These are phyloP conservation scores for Phytoseiulus persimilis DNA, from an alignment of 2,888 invertebrate genomes.

Conservation along the genomic window DNA sequence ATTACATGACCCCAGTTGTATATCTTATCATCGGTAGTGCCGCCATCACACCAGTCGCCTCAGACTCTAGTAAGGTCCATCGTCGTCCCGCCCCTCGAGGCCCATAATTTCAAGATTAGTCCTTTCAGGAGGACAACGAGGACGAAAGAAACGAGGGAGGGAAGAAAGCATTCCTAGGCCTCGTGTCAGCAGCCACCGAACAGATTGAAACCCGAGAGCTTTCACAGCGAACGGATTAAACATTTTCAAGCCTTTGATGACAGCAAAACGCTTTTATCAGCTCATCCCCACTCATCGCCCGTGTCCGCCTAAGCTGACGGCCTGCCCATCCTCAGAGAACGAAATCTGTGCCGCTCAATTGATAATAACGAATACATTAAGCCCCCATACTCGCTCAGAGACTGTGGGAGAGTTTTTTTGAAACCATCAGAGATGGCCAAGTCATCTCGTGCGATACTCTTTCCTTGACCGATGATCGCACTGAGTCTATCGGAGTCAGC, in stretches of 20 bases:
- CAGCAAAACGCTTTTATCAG: slow-evolving; percentile 5
- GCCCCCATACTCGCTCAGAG: neutral
- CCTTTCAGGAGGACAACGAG: neutral
- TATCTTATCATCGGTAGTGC: neutral
- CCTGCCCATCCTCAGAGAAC: neutral
- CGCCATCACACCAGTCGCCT: neutral
- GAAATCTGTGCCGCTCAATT: neutral
- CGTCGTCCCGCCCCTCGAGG: neutral
- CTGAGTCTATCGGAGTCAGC: no score
- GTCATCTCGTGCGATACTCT: no score
- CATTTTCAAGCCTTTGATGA: neutral
- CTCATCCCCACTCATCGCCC: neutral
- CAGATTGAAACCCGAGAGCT: neutral
- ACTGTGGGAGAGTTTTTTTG: no score
- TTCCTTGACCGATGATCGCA: no score
- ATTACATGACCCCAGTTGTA: neutral
- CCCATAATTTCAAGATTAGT: neutral
- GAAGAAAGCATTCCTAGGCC: neutral
- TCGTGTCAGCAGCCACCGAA: neutral
- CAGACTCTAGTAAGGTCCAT: neutral
- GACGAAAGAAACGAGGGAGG: neutral
- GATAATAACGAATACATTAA: neutral
- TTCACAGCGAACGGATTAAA: neutral
- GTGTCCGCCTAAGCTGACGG: neutral
- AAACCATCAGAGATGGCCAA: no score